Evolutionary conservation across 2,888 invertebrate species (phyloP).

Genomic region (Synanthedon formicaeformis): DNA sequence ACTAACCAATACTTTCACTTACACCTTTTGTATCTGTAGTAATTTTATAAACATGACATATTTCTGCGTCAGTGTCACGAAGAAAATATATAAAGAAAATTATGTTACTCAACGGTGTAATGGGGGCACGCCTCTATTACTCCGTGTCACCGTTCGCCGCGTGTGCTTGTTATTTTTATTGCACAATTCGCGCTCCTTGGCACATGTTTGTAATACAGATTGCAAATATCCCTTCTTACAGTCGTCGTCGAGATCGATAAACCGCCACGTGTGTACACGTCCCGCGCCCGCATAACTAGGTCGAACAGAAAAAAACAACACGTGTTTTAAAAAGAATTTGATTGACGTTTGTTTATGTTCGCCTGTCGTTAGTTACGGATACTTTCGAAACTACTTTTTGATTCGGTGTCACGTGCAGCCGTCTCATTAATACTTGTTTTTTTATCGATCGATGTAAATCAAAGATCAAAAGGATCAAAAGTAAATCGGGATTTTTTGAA

Average conservation of each 20-base stretch:
- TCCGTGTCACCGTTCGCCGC: conserved; percentile 17
- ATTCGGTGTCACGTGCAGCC: conserved; percentile 9
- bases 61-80: too few relatives aligned
- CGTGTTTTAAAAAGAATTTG: conserved; percentile 13
- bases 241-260: conserved; percentile 17
- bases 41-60: too few relatives aligned
- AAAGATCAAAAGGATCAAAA: too few relatives aligned
- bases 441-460: neutral
- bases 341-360: conserved; percentile 16
- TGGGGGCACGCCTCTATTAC: conserved; percentile 8
- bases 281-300: conserved; percentile 10
- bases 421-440: neutral
- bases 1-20: too few relatives aligned
- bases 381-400: conserved; percentile 2
- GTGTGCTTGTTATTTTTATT: conserved; percentile 26
- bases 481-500: too few relatives aligned
- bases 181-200: conserved; percentile 26
- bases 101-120: conserved; percentile 13
- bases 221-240: conserved; percentile 19
- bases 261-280: conserved; percentile 6
- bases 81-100: too few relatives aligned
- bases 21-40: too few relatives aligned
- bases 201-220: conserved; percentile 28
- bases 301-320: conserved; percentile 11
- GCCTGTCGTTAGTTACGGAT: conserved; percentile 1